Evolutionary conservation across 2,113 vertebrate species (phyloP), one percentile per base, ranked within the genome.

Genomic region (Raja brachyura): DNA sequence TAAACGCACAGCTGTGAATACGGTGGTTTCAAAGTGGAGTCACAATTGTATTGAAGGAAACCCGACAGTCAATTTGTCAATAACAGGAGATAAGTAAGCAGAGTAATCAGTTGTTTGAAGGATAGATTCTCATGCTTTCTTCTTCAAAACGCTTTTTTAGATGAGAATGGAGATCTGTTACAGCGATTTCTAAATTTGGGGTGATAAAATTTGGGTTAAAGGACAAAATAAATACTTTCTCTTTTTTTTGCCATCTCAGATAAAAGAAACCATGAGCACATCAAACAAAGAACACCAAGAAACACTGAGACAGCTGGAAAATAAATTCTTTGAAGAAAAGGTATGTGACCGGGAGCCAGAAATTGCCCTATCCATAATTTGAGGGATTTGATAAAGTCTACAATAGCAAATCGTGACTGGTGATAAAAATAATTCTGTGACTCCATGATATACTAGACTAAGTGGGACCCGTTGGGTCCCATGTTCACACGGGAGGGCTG

Each of bases 241-340:
- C 5, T 10, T 56, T 0, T 16, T n/a, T 74, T 14, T 85, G 86
- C 93, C 48, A 73, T 86, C 66, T 93, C 94, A 98, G 97, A 95
- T 97, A 18, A 97, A 95, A 96, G 96, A 97, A 48, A 96, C 54
- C 56, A 95, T 97, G 96, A 94, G 95, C 5, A 93, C 90, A 92
- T 95, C 95, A 93, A 95, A 97, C 85, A 96, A 94, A 93, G 95
- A 96, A 94, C 96, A 98, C 95, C 95, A 96, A 79, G 96, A 98
- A 86, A 96, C 95, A 83, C 94, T 98, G 70, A 95, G 95, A 94
- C 95, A 94, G 94, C 94, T 97, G 95, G 97, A 98, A 95, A 94
- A 93, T 85, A 97, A 93, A 39, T 98, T 98, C 95, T 96, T 97
- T 94, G 96, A 95, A 95, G 97, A 98, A 95, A 98, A 98, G 97